Conservation (phyloP, 2,797 vertebrate genomes). For the Microhierax caerulescens region DNA sequence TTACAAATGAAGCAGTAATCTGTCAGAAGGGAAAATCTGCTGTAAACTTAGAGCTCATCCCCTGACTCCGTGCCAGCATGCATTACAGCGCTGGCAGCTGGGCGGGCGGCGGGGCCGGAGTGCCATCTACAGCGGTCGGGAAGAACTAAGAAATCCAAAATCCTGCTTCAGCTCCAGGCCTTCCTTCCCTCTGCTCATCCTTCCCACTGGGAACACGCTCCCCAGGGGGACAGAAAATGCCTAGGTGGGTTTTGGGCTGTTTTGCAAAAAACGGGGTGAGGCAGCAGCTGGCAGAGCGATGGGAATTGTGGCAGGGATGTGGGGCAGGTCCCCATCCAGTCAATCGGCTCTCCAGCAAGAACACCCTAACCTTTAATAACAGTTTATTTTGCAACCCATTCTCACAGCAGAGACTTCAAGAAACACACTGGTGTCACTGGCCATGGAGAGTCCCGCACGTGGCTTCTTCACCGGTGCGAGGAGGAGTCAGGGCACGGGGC, state of each 20-base stretch:
- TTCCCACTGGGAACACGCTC: background rate
- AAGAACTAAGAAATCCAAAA: background rate
- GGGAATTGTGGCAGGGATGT: background rate
- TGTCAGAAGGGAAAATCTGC: conserved; percentile 52
- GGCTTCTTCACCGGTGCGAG: accelerated
- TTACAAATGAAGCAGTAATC: conserved; percentile 47
- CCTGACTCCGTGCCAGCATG: background rate
- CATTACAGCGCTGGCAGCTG: background rate
- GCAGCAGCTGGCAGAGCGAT: background rate
- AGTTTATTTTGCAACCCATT: background rate
- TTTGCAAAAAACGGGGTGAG: background rate
- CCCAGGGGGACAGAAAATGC: background rate
- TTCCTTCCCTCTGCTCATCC: background rate
- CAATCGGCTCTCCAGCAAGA: background rate
- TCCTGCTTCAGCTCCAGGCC: background rate
- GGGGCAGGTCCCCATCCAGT: background rate
- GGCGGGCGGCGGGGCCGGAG: background rate
- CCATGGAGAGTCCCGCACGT: accelerated
- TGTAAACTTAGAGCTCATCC: conserved; percentile 30
- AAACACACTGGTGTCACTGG: accelerated
- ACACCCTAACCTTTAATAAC: background rate
- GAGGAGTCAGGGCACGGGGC: background rate
- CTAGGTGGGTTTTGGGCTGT: background rate
- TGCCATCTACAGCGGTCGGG: conserved; percentile 23
- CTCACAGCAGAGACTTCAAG: background rate